Conservation (phyloP, 2,113 vertebrate species). For the Engystomops pustulosus region DNA sequence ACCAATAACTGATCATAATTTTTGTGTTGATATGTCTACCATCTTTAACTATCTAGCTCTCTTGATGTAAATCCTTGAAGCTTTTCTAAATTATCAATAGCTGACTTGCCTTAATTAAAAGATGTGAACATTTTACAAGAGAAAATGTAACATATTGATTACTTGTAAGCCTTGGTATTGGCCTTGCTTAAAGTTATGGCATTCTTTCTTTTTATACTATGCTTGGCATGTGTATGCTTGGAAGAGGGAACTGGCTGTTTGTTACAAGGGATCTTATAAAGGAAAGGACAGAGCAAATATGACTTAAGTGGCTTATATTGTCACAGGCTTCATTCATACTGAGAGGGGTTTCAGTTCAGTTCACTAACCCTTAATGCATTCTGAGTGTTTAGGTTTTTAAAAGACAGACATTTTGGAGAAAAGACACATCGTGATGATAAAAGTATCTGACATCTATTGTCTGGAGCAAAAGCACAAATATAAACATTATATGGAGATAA, state of each 20-base stretch:
- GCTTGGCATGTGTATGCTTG: neutral
- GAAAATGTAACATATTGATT: too few relatives aligned
- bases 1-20: too few relatives aligned
- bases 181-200: neutral
- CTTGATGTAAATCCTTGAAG: too few relatives aligned
- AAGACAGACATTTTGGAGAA: neutral
- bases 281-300: neutral
- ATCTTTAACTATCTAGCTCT: too few relatives aligned
- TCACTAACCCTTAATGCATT: neutral
- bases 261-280: neutral
- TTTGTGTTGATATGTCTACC: too few relatives aligned
- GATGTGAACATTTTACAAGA: too few relatives aligned
- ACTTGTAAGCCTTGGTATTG: neutral
- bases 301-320: neutral
- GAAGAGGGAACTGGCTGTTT: neutral
- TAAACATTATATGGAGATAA: neutral
- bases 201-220: neutral
- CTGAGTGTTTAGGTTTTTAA: neutral
- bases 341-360: neutral
- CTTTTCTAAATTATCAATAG: too few relatives aligned
- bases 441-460: constrained; percentile 35
- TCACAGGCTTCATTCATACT: neutral
- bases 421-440: constrained; percentile 11
- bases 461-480: constrained; percentile 14
- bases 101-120: too few relatives aligned